Conservation (phyloP, 37 sponge, comb jelly and placozoan genomes). For the Aplysina aerophoba region DNA sequence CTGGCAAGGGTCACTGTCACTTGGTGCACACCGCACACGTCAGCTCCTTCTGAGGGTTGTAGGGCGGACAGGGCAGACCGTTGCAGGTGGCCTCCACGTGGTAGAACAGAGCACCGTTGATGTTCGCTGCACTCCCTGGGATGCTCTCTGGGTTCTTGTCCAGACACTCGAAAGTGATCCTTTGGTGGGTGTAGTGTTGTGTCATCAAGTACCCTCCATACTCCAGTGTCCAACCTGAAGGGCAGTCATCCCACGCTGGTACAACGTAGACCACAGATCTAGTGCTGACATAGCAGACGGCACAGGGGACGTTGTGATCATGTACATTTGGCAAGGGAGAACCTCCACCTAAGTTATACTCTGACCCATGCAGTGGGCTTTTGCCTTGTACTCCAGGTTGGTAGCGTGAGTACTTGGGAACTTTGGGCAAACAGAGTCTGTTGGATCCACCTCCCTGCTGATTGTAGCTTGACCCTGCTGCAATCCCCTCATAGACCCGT, state of each 20-base stretch:
- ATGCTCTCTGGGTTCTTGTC: slow-evolving; percentile 48
- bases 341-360: not conserved
- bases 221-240: slow-evolving; percentile 48
- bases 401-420: slow-evolving; percentile 13
- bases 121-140: slow-evolving; percentile 30
- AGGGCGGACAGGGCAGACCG: slow-evolving; percentile 54
- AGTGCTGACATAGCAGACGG: slow-evolving; percentile 42
- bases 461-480: not conserved
- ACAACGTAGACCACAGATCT: slow-evolving; percentile 39
- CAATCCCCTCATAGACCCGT: slow-evolving; percentile 27
- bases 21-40: slow-evolving; percentile 65
- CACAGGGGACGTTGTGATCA: slow-evolving; percentile 30
- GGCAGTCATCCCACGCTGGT: slow-evolving; percentile 49
- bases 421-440: slow-evolving; percentile 54
- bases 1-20: slow-evolving; percentile 24
- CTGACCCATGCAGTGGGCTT: slow-evolving; percentile 27
- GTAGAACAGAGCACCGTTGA: slow-evolving; percentile 42
- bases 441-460: slow-evolving; percentile 55
- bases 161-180: slow-evolving; percentile 51
- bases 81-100: slow-evolving; percentile 54
- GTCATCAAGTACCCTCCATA: slow-evolving; percentile 66
- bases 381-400: slow-evolving; percentile 18
- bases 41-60: slow-evolving; percentile 48
- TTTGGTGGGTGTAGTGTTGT: not conserved
- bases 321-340: slow-evolving; percentile 12